Percentiles rank a stretch among this genome's conserved stretches.
These are phyloP conservation scores for Brachionus rubens DNA, from an alignment of 1,140 invertebrate species.

Conservation along the genomic window DNA sequence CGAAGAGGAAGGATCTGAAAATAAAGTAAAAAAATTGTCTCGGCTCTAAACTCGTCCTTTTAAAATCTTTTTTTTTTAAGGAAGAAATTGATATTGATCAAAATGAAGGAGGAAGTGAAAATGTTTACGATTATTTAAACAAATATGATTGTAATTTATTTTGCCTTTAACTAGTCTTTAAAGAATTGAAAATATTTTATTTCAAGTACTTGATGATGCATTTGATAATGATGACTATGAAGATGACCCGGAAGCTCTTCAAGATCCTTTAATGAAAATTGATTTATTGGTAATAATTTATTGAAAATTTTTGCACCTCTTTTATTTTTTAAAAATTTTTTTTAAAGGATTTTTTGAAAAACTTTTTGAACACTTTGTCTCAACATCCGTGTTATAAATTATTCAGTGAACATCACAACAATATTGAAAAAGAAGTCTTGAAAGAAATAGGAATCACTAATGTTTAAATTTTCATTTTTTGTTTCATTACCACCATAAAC, in stretches of 20 bases:
- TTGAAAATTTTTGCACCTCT: neutral
- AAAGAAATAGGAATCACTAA: conserved; percentile 51
- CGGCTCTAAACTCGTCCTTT: no score
- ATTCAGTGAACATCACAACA: conserved; percentile 57
- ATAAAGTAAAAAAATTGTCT: conserved; percentile 46
- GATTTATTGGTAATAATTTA: conserved; percentile 52
- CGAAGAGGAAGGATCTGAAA: conserved; percentile 52
- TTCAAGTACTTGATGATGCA: conserved; percentile 24
- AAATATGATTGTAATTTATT: conserved; percentile 41
- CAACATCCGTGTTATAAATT: conserved; percentile 55
- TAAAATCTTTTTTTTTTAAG: conserved; percentile 15
- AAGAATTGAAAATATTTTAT: no score
- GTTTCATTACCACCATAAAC: no score
- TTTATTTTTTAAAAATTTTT: conserved; percentile 41
- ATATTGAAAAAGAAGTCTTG: conserved; percentile 55
- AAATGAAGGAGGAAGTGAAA: conserved; percentile 50
- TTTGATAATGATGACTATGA: conserved; percentile 48
- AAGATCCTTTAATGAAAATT: conserved; percentile 58
- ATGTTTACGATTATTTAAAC: conserved; percentile 48
- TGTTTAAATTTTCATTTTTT: no score
- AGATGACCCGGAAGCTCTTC: conserved; percentile 58
- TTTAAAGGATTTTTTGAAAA: conserved; percentile 56
- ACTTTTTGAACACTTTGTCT: conserved; percentile 56
- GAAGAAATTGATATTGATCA: conserved; percentile 45
- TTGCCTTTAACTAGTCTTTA: no score